Base-by-base conservation (phyloP, 2,888 invertebrate species). In the Diaperis boleti region DNA sequence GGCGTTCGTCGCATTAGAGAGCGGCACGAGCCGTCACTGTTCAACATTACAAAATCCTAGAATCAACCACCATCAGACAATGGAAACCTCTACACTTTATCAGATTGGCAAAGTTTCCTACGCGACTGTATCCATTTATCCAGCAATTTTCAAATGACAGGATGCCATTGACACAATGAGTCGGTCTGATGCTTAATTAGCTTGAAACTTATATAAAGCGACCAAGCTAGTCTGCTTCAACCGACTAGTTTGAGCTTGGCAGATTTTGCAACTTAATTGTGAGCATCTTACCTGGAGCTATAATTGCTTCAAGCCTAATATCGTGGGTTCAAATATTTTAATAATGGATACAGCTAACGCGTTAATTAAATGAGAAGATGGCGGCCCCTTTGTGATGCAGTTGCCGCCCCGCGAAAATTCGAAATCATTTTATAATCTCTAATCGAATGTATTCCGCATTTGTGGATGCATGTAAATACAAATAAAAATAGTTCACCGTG, bases 51-150 rank as follows among this genome's bases (percentile, higher is more conserved):
- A 35, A 49, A 49, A 52, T 52, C 52, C 37, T 37, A 11, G 37
- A 52, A 52, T 52, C 52, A 52, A 22, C 37, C 35, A 39, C 22
- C 52, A 52, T 52, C 52, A 52, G 37, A 52, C 52, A 39, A 37
- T 52, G 52, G 37, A 52, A 52, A 37, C 52, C 37, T 52, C 37
- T 37, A 49, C 49, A 49, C 33, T 52, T 52, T 52, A 52, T 52
- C 52, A 52, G 52, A 52, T 52, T 52, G 52, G 52, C 52, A 52
- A 52, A 52, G 52, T 52, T 52, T 49, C 49, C 49, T 52, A 26
- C 37, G 26, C 35, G 52, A 39, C 52, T 52, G 52, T 52, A 52
- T 52, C 52, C 52, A 52, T 52, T 52, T 52, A 52, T 52, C 52
- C 52, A 26, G 37, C 52, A 52, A 52, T 52, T 52, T 52, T 52